Percentiles rank a stretch among this genome's conserved stretches.
These are phyloP conservation scores for Emmelina monodactyla DNA, from an alignment of 2,888 invertebrate genomes.

Conservation along the genomic window DNA sequence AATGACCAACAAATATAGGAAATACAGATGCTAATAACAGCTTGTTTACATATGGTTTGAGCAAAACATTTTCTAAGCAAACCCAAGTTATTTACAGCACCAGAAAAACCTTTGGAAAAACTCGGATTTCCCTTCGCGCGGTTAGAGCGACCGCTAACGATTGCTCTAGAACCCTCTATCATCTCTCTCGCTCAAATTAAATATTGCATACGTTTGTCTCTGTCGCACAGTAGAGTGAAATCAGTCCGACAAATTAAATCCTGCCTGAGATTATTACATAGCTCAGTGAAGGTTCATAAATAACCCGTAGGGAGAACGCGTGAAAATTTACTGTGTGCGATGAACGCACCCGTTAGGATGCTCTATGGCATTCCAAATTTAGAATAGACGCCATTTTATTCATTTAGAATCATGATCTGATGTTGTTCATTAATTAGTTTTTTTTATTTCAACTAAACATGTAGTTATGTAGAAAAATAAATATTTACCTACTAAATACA, in stretches of 20 bases:
- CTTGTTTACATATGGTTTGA: conserved; percentile 16
- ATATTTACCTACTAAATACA: too few relatives aligned
- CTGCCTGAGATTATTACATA: conserved; percentile 76
- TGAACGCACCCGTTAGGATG: neutral
- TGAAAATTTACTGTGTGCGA: conserved; percentile 23
- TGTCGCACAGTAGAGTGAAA: conserved; percentile 65
- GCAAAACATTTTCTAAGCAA: conserved; percentile 19
- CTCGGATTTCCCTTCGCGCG: neutral
- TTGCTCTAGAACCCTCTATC: conserved; percentile 20
- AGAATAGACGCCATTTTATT: neutral
- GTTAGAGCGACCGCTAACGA: conserved; percentile 45
- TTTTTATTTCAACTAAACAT: too few relatives aligned
- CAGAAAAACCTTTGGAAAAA: conserved; percentile 22
- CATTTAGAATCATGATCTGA: too few relatives aligned
- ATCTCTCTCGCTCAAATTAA: conserved; percentile 19
- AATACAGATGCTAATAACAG: too few relatives aligned
- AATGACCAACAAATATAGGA: too few relatives aligned
- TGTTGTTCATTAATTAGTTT: too few relatives aligned
- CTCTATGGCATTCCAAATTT: neutral
- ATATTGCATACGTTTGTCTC: conserved; percentile 20
- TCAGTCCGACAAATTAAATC: conserved; percentile 78
- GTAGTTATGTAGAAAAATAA: too few relatives aligned
- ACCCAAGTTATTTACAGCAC: conserved; percentile 28
- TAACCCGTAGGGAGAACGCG: conserved; percentile 47
- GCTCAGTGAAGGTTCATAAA: conserved; percentile 76